Evolutionary conservation across 2,113 vertebrate species (phyloP).

Genomic region (Picathartes gymnocephalus): DNA sequence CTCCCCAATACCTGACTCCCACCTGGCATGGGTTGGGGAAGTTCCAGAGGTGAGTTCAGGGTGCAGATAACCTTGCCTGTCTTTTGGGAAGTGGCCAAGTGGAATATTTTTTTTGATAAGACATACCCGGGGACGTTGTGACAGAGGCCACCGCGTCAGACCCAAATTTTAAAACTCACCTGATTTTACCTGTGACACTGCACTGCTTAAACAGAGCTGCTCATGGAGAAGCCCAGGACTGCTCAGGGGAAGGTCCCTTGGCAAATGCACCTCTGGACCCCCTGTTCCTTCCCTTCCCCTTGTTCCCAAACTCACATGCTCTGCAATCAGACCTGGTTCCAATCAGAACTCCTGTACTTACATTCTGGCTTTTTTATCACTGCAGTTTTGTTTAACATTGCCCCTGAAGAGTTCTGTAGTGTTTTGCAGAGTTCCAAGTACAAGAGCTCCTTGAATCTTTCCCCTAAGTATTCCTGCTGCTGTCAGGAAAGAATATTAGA

Average conservation of each 20-base stretch:
- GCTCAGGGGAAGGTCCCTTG: neutral
- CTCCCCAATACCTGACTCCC: neutral
- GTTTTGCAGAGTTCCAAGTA: neutral
- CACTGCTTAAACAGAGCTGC: neutral
- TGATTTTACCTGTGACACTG: neutral
- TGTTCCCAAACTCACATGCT: neutral
- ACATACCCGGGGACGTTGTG: rapidly evolving
- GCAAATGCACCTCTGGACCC: neutral
- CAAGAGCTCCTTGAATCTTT: slow-evolving; percentile 25
- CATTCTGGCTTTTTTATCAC: rapidly evolving
- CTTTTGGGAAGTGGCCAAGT: neutral
- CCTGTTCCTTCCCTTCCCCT: neutral
- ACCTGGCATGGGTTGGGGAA: rapidly evolving
- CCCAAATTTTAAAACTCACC: neutral
- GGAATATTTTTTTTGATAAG: neutral
- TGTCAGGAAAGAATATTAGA: neutral
- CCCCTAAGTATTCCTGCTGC: neutral
- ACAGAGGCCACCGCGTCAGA: neutral
- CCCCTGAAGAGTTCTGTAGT: neutral
- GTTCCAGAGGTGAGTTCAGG: neutral
- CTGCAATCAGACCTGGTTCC: neutral
- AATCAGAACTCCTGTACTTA: neutral
- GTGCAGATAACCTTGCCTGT: neutral
- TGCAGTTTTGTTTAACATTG: neutral
- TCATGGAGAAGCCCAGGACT: neutral